Conservation (phyloP, 2,888 invertebrate genomes). For the Drosophila pullipes region DNA sequence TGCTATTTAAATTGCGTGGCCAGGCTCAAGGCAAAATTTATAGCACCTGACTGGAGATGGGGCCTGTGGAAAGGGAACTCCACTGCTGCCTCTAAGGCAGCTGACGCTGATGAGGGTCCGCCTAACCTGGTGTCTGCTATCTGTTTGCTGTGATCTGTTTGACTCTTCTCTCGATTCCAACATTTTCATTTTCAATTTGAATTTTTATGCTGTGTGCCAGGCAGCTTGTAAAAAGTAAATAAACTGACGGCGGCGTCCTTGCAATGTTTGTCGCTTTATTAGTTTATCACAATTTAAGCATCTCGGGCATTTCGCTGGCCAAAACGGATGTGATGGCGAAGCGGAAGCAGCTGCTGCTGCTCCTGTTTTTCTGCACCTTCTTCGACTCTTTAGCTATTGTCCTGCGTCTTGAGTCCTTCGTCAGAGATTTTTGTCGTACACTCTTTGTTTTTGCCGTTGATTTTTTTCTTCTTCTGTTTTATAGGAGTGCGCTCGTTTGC, state of each 20-base stretch:
- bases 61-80: constrained; percentile 13
- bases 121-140: constrained; percentile 42
- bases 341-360: constrained; percentile 54
- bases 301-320: constrained; percentile 55
- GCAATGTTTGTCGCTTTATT: constrained; percentile 79
- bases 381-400: constrained; percentile 26
- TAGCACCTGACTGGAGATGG: constrained; percentile 55
- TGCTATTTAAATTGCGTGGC: constrained; percentile 62
- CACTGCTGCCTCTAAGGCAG: constrained; percentile 34
- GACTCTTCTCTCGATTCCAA: constrained; percentile 61
- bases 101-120: constrained; percentile 71
- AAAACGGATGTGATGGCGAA: constrained; percentile 36
- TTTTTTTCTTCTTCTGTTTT: constrained; percentile 32
- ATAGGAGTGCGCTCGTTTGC: constrained; percentile 23
- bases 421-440: constrained; percentile 56
- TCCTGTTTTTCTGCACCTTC: constrained; percentile 28
- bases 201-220: constrained; percentile 67
- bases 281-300: constrained; percentile 76
- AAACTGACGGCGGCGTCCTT: constrained; percentile 60
- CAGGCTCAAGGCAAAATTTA: constrained; percentile 56
- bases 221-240: constrained; percentile 76
- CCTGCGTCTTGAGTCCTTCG: constrained; percentile 47
- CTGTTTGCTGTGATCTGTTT: constrained; percentile 55
- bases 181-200: constrained; percentile 78
- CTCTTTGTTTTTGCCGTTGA: constrained; percentile 53